These are phyloP conservation scores for Noctuana brunneofusca DNA, from an alignment of 2,888 invertebrate species.

Conservation along the genomic window DNA sequence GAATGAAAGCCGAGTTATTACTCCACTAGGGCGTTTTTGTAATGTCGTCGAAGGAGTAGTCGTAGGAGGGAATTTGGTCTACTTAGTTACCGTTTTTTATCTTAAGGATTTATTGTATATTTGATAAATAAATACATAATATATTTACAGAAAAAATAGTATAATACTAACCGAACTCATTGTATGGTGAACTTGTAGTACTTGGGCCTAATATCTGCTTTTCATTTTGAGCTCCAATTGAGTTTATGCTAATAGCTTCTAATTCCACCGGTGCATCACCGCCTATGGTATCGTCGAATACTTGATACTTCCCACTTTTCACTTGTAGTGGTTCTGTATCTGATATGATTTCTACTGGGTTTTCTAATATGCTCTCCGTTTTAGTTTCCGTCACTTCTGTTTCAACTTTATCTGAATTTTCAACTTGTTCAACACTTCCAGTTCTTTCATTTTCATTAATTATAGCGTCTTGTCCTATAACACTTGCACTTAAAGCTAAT, in stretches of 20 bases:
- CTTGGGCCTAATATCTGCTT: conserved; percentile 57
- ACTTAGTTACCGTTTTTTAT: too few species aligned
- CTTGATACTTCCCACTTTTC: conserved; percentile 72
- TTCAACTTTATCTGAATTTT: conserved; percentile 39
- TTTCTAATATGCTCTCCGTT: conserved; percentile 39
- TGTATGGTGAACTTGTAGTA: conserved; percentile 59
- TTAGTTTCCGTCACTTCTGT: conserved; percentile 43
- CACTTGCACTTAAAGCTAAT: conserved; percentile 67
- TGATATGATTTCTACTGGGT: conserved; percentile 57
- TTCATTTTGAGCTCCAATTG: conserved; percentile 58
- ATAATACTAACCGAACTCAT: conserved; percentile 64
- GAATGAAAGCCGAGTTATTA: too few species aligned
- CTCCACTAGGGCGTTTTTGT: too few species aligned
- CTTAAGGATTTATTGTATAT: too few species aligned
- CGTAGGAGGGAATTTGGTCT: background rate
- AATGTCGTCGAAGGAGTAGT: too few species aligned
- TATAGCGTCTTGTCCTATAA: conserved; percentile 62
- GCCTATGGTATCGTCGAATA: conserved; percentile 57
- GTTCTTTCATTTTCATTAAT: conserved; percentile 55
- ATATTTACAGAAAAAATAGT: background rate
- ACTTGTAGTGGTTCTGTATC: conserved; percentile 54
- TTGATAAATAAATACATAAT: too few species aligned
- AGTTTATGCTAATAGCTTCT: conserved; percentile 56
- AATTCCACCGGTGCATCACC: conserved; percentile 57
- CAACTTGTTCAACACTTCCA: conserved; percentile 43